These are phyloP conservation scores for Xestia c-nigrum DNA, from an alignment of 2,888 invertebrate genomes.

Conservation along the genomic window DNA sequence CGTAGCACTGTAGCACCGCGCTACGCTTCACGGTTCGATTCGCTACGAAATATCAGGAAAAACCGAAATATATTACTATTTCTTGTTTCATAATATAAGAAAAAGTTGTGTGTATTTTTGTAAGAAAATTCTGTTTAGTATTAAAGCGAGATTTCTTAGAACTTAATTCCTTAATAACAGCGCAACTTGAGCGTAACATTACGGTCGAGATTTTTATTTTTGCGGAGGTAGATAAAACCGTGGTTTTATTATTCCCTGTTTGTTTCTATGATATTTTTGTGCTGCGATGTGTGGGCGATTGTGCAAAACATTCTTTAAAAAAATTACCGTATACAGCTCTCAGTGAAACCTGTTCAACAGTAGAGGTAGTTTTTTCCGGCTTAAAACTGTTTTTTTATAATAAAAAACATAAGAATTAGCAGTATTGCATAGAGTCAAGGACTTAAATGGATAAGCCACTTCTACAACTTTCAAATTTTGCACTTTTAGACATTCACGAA, in stretches of 20 bases:
- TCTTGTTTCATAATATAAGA: slow-evolving; percentile 34
- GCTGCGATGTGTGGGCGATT: slow-evolving; percentile 22
- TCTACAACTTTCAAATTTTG: no score
- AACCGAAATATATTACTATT: slow-evolving; percentile 54
- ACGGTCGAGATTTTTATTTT: slow-evolving; percentile 48
- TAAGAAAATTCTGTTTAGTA: slow-evolving; percentile 54
- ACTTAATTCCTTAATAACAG: slow-evolving; percentile 52
- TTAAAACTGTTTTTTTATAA: neutral
- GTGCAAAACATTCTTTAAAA: neutral
- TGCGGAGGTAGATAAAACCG: slow-evolving; percentile 22
- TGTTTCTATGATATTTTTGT: slow-evolving; percentile 14
- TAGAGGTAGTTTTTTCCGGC: neutral
- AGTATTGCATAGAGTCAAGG: neutral
- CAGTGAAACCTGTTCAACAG: neutral
- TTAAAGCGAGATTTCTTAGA: slow-evolving; percentile 37
- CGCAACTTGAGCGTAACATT: slow-evolving; percentile 50
- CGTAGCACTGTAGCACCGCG: slow-evolving; percentile 38
- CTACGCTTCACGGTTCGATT: slow-evolving; percentile 61
- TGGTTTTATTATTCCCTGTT: slow-evolving; percentile 34
- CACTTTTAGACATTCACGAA: no score
- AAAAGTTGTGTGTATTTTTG: slow-evolving; percentile 39
- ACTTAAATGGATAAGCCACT: no score
- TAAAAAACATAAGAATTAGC: neutral
- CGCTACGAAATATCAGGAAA: slow-evolving; percentile 50
- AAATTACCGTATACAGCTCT: neutral